phyloP scores from a whole-genome alignment of 2,113 vertebrate species.

The Erythrocercus mccallii region DNA sequence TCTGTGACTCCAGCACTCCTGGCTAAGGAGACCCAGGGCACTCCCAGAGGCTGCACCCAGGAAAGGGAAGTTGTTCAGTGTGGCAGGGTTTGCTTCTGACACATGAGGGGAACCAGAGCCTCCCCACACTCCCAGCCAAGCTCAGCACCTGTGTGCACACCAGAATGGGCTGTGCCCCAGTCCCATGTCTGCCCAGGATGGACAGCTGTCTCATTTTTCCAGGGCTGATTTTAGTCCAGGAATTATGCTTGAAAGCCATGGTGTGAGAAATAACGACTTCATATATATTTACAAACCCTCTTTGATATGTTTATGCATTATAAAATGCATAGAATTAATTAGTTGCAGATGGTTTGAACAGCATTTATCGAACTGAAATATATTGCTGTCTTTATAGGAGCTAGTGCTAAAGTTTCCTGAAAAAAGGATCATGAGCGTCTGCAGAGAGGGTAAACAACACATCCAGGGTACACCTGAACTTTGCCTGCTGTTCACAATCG shows the following conservation, averaged over 20 bases:
- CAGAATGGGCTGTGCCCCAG: background rate
- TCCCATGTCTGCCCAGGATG: fast-evolving
- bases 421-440: background rate
- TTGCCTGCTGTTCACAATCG: background rate
- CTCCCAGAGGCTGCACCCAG: background rate
- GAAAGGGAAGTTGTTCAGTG: background rate
- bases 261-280: background rate
- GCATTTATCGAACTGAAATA: background rate
- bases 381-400: background rate
- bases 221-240: background rate
- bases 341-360: background rate
- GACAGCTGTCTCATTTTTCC: background rate
- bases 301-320: background rate
- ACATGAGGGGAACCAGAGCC: fast-evolving
- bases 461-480: background rate
- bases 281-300: background rate
- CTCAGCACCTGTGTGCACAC: fast-evolving
- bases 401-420: background rate
- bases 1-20: background rate
- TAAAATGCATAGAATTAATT: background rate
- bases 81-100: background rate
- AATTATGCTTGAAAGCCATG: background rate
- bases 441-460: background rate
- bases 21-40: background rate
- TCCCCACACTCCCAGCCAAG: too few relatives aligned